Percentiles rank a stretch among this genome's conserved stretches.
Evolutionary conservation across 2,797 vertebrate species (phyloP).

Genomic region (Micrastur ruficollis): DNA sequence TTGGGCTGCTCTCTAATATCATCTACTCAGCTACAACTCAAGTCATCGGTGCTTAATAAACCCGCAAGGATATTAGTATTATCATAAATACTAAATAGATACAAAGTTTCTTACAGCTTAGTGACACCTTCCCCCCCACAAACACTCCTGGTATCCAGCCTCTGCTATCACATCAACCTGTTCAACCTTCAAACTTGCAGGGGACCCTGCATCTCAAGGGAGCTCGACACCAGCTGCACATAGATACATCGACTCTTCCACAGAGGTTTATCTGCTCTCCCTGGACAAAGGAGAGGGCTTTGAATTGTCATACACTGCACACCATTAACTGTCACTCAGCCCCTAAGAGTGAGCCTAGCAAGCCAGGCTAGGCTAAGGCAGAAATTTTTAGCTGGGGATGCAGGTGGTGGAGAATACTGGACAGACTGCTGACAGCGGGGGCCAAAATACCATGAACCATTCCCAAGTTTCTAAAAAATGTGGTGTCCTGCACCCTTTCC

Average conservation of each 20-base stretch:
- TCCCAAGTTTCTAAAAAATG: not conserved
- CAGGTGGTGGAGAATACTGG: not conserved
- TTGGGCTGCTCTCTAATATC: not conserved
- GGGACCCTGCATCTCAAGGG: not conserved
- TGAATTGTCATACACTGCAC: not conserved
- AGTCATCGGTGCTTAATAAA: not conserved
- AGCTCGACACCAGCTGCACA: accelerated
- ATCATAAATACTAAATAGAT: not conserved
- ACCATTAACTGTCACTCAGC: not conserved
- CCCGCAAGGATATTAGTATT: not conserved
- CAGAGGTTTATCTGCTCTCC: not conserved
- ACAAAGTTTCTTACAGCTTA: not conserved
- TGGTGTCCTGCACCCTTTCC: not conserved
- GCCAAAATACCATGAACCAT: not conserved
- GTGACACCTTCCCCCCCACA: not conserved
- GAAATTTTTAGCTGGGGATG: not conserved
- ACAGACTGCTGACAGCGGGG: not conserved
- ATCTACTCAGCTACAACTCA: not conserved
- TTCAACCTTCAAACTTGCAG: not conserved
- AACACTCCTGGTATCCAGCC: not conserved
- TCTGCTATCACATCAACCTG: not conserved
- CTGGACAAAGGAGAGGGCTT: not conserved
- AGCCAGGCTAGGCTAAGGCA: not conserved
- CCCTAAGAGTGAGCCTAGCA: not conserved
- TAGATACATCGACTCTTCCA: not conserved